Base-by-base conservation (phyloP, 2,888 invertebrate genomes). In the Ectropis crepuscularia region DNA sequence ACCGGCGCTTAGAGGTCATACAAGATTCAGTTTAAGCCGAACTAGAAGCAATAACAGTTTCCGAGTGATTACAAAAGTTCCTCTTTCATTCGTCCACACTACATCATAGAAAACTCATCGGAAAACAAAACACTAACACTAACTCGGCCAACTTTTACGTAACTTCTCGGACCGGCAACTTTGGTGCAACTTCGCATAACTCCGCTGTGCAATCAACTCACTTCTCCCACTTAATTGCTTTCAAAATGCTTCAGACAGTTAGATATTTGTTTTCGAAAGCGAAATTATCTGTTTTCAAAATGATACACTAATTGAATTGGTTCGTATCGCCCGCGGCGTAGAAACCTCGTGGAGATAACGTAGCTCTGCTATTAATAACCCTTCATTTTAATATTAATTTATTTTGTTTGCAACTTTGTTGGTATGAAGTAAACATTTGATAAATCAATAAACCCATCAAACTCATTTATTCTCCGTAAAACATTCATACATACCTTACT, bases 141-240 rank as follows among this genome's bases (percentile, higher is more conserved):
- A n/a, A n/a, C n/a, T n/a, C 42, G 41, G 48, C 16, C 50, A 51
- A 42, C 54, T 54, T 43, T 38, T 16, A 5, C 16, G 49, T 9
- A 46, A 49, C 12, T 55, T 43, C 11, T 41, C 6, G 6, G 57
- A 51, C 39, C 41, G 47, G 39, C 5, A 62, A 53, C 47, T 57
- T 41, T 50, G 54, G 38, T 53, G 53, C 42, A 50, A 58, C 43
- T 58, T 39, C 10, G n/a, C n/a, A 47, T 39, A 63, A 58, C 58
- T 54, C 49, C n/a, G 50, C 11, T 49, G 39, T 63, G 54, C 59
- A 63, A 63, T 63, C 63, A 51, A 51, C 55, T 36, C 49, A 36
- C 53, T 59, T 59, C 63, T 63, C n/a, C 28, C 41, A 11, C 41
- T 54, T 55, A 55, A 59, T 63, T 63, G 50, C 50, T 59, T 59